These are phyloP conservation scores for Botrylloides violaceus DNA, from an alignment of 23 tunicate genomes.

Conservation along the genomic window DNA sequence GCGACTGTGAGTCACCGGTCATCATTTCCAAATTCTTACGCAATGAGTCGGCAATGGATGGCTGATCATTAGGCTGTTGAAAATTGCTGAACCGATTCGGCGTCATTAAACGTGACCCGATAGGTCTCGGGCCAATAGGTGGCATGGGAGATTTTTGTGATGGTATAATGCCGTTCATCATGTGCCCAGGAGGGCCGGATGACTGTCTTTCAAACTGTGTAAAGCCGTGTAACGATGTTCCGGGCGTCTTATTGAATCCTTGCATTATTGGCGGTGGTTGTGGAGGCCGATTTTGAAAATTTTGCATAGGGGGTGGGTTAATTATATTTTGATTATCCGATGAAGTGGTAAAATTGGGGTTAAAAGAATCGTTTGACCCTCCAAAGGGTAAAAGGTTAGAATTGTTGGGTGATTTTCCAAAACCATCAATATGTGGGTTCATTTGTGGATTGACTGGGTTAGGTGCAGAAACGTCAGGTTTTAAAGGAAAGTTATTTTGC, in stretches of 20 bases:
- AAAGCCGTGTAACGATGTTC: constrained; percentile 22
- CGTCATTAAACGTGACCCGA: constrained; percentile 6
- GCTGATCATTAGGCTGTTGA: constrained; percentile 9
- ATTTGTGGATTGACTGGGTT: background rate
- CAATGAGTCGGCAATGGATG: constrained; percentile 12
- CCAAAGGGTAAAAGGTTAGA: background rate
- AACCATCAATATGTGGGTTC: background rate
- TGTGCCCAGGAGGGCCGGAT: background rate
- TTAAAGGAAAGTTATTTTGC: background rate
- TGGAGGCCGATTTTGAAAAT: background rate
- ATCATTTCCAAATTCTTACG: constrained; percentile 24
- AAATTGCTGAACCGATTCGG: constrained; percentile 15
- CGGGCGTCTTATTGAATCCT: constrained; percentile 25
- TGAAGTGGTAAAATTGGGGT: constrained; percentile 12
- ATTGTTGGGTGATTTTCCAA: background rate
- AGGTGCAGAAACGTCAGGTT: background rate
- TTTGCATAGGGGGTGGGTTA: constrained; percentile 12
- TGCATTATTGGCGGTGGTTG: constrained; percentile 9
- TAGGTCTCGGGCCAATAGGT: constrained; percentile 22
- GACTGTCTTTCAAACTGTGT: background rate
- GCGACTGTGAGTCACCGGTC: constrained; percentile 4
- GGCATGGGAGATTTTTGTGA: background rate
- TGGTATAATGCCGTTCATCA: background rate
- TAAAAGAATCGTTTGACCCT: background rate
- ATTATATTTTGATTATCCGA: background rate